Evolutionary conservation across 1,140 invertebrate genomes (phyloP), one percentile per base, ranked within the genome.

Genomic region (Holcopasites calliopsidis): DNA sequence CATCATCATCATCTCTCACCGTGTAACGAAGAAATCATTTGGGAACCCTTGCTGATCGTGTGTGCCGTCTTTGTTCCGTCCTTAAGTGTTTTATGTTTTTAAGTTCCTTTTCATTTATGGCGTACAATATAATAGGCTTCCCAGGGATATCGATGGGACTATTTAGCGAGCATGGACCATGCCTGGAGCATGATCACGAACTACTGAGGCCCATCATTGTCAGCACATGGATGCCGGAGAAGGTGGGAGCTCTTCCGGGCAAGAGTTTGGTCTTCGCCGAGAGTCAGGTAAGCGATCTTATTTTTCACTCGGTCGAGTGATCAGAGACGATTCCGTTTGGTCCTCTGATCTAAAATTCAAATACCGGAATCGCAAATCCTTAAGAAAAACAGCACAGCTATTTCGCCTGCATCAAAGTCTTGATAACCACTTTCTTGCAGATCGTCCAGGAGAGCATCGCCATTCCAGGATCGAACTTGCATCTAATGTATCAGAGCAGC

Each of bases 391-490:
- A 50, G 40, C n/a, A 11, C 11, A 26, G 23, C 31, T 13, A 21
- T 26, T 71, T 26, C 18, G 7, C 35, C n/a, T n/a, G n/a, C n/a
- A n/a, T n/a, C n/a, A n/a, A n/a, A n/a, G n/a, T n/a, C n/a, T 2
- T 10, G 16, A 31, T 18, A 6, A 8, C 18, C n/a, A 3, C 26
- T 13, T 52, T 78, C 64, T 90, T 91, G n/a, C 92, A 97, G 97
- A 98, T 99, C 84, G 94, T 99, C 1, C 98, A 99, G 91, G 98
- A 99, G 92, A 97, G 96, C 71, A 95, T 99, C 71, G 93, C 95
- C 16, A 98, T 99, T 79, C 97, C 98, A 4, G 97, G 97, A 33
- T 97, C 98, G 2, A 95, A 96, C 77, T 93, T 99, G 2, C 96
- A 98, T 86, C 92, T 99, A 71, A 96, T 98, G 80, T 99, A 99